Base-by-base conservation (phyloP, 2,888 invertebrate species). In the Unio delphinus region DNA sequence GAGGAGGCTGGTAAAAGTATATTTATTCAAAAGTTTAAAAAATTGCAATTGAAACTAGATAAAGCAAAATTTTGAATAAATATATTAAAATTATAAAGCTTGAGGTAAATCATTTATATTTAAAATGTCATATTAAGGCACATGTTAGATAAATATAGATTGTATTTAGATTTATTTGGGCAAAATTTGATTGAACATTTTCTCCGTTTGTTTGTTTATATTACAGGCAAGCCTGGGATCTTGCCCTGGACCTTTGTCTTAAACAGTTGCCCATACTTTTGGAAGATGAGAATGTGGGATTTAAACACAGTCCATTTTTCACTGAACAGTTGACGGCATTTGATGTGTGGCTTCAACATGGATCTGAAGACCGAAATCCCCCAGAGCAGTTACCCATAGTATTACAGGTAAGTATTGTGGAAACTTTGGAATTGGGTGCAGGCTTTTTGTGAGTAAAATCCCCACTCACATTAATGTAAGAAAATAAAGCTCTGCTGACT, bases 351-450 rank as follows among this genome's bases (percentile, higher is more conserved):
- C 92, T 98, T 63, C 93, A 94, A 71, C 92, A 95, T 73, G 96
- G 95, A 84, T 93, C 94, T 0, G 94, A 95, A 81, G 91, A 92
- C 70, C 92, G 96, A n/a, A 93, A 93, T 81, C 95, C 97, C 45
- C 99, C 99, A 0, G 96, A 97, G 90, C 98, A 99, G 91, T 92
- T 99, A 83, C 99, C 99, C 1, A 98, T 99, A 89, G 98, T 99
- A 70, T 92, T 99, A 82, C 98, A 99, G 92, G 97, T 95, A 83
- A 26, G 66, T 5, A 30, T 5, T 17, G n/a, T 18, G n/a, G 11
- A 45, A 60, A 17, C n/a, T 20, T 20, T 23, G 6, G n/a, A 20
- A 45, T 45, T 45, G 3, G 15, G 45, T 45, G 45, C 45, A 45
- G 45, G 45, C 45, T 45, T 15, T 45, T 45, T 45, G 1, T 45